phyloP scores from a whole-genome alignment of 2,888 invertebrate genomes.

The Dynastes hyllus region DNA sequence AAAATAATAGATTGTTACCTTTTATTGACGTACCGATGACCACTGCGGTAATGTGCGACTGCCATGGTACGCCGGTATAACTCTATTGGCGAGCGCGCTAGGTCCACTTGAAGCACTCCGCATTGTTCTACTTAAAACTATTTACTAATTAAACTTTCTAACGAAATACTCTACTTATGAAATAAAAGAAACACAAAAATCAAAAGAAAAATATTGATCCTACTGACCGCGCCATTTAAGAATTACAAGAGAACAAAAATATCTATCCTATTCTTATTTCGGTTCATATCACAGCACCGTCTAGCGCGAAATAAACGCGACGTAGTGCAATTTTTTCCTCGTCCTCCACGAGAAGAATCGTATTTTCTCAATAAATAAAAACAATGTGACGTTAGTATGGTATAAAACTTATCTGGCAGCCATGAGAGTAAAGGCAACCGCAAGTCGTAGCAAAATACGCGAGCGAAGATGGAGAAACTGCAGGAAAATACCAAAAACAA shows the following conservation, averaged over 20 bases:
- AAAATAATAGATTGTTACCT: no score
- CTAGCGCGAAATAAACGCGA: conserved; percentile 14
- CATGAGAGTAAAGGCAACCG: conserved; percentile 10
- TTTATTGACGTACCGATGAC: no score
- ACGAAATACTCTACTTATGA: background rate
- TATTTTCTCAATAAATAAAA: conserved; percentile 46
- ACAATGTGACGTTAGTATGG: conserved; percentile 39
- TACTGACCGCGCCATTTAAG: background rate
- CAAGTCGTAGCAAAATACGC: background rate
- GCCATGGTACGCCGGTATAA: no score
- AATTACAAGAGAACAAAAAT: background rate
- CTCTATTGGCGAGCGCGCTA: no score
- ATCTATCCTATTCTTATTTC: background rate
- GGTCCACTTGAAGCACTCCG: background rate
- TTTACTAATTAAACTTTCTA: background rate
- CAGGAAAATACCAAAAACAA: background rate
- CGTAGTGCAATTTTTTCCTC: background rate
- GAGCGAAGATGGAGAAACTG: conserved; percentile 6
- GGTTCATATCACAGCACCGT: conserved; percentile 2
- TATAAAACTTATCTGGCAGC: conserved; percentile 41
- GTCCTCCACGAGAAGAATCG: background rate
- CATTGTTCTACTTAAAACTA: background rate
- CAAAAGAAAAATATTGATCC: background rate
- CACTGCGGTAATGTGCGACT: no score
- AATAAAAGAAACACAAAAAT: background rate